These are phyloP conservation scores for Hyposoter didymator DNA, from an alignment of 2,888 invertebrate species.

Conservation along the genomic window DNA sequence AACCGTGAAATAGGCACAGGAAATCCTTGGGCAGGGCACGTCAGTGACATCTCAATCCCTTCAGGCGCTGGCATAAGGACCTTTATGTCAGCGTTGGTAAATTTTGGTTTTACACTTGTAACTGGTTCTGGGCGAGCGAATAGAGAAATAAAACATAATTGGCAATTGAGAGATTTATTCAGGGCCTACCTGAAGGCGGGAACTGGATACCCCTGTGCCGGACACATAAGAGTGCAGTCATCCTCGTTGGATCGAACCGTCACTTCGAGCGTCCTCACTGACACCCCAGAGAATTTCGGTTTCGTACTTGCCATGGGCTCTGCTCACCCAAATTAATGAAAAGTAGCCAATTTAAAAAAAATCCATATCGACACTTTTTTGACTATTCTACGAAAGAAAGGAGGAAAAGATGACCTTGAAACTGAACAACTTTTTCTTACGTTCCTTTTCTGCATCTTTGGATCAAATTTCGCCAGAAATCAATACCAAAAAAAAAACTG, in stretches of 20 bases:
- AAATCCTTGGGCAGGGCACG: constrained; percentile 86
- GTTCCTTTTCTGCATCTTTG: not conserved
- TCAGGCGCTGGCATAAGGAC: constrained; percentile 80
- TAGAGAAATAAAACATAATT: constrained; percentile 16
- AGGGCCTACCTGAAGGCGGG: constrained; percentile 83
- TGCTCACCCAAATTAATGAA: constrained; percentile 75
- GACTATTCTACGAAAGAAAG: not conserved
- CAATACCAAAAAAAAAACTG: not conserved
- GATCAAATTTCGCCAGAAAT: not conserved
- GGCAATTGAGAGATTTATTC: constrained; percentile 12
- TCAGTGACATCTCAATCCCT: constrained; percentile 82
- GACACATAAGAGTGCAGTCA: constrained; percentile 85
- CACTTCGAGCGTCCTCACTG: constrained; percentile 78
- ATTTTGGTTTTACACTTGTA: constrained; percentile 89
- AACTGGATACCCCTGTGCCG: constrained; percentile 86
- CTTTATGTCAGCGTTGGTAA: constrained; percentile 77
- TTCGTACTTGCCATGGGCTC: constrained; percentile 91
- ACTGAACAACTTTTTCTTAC: too few species aligned
- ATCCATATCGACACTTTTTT: not conserved
- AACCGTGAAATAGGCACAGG: constrained; percentile 84
- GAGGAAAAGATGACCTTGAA: not conserved
- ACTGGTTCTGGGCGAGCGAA: constrained; percentile 87
- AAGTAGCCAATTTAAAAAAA: not conserved
- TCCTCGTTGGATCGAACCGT: constrained; percentile 80
- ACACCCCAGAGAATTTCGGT: constrained; percentile 85